These are phyloP conservation scores for Sesia bembeciformis DNA, from an alignment of 2,888 invertebrate species.

Conservation along the genomic window DNA sequence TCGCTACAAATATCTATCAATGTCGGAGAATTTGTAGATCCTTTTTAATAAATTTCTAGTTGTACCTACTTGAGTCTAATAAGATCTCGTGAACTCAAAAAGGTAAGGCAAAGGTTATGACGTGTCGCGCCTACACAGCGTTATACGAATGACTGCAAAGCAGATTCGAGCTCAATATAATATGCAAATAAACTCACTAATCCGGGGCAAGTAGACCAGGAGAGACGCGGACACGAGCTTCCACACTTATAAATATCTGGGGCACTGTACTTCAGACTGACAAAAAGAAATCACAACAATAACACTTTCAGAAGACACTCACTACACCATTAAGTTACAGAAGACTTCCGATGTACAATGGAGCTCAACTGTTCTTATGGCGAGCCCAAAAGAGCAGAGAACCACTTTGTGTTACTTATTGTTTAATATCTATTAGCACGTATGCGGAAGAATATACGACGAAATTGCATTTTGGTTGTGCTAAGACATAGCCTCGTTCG, in stretches of 20 bases:
- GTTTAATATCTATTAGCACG: constrained; percentile 41
- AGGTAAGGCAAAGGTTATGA: constrained; percentile 46
- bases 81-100: constrained; percentile 9
- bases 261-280: constrained; percentile 51
- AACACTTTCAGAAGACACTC: constrained; percentile 52
- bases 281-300: constrained; percentile 64
- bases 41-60: no score
- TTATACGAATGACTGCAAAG: constrained; percentile 26
- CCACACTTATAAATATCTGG: constrained; percentile 51
- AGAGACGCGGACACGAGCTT: constrained; percentile 40
- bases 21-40: no score
- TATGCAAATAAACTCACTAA: constrained; percentile 65
- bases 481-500: constrained; percentile 61
- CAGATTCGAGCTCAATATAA: constrained; percentile 39
- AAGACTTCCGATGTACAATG: constrained; percentile 7
- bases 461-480: constrained; percentile 57
- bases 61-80: not conserved
- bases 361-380: constrained; percentile 62
- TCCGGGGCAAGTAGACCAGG: constrained; percentile 49
- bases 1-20: no score
- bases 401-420: constrained; percentile 34
- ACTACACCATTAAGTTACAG: constrained; percentile 37
- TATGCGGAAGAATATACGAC: constrained; percentile 51
- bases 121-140: constrained; percentile 59
- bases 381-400: constrained; percentile 57